Conservation (phyloP, 2,888 invertebrate species). For the Argyresthia goedartella region DNA sequence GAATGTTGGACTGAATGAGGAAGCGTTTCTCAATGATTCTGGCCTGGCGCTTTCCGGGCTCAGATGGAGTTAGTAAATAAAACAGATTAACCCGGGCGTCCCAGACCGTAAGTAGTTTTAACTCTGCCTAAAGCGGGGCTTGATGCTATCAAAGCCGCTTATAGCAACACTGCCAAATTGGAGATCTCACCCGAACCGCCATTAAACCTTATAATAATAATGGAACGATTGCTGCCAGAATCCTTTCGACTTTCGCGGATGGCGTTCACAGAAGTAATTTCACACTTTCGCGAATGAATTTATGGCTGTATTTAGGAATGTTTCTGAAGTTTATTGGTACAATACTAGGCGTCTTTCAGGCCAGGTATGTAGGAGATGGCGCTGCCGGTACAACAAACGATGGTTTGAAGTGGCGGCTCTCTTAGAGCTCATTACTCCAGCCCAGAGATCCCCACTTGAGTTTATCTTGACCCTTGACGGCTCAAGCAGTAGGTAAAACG, state of each 20-base stretch:
- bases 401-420: constrained; percentile 28
- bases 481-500: constrained; percentile 42
- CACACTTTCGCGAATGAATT: constrained; percentile 45
- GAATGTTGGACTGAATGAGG: constrained; percentile 39
- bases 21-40: constrained; percentile 32
- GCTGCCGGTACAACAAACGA: constrained; percentile 24
- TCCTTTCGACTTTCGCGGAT: constrained; percentile 28
- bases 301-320: constrained; percentile 32
- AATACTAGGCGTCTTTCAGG: constrained; percentile 16
- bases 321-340: not conserved
- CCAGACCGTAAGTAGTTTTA: constrained; percentile 36
- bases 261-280: constrained; percentile 39
- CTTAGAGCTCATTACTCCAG: constrained; percentile 28
- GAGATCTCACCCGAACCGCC: constrained; percentile 17
- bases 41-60: constrained; percentile 25
- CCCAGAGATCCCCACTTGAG: constrained; percentile 39
- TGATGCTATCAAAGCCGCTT: constrained; percentile 36
- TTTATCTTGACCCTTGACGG: constrained; percentile 52
- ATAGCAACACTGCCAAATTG: constrained; percentile 35
- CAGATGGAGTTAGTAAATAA: constrained; percentile 28
- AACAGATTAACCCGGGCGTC: constrained; percentile 42
- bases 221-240: constrained; percentile 24
- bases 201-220: constrained; percentile 6
- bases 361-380: not conserved
- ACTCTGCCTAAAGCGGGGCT: constrained; percentile 23